phyloP scores from a whole-genome alignment of 2,113 vertebrate genomes.

The Carassius auratus region DNA sequence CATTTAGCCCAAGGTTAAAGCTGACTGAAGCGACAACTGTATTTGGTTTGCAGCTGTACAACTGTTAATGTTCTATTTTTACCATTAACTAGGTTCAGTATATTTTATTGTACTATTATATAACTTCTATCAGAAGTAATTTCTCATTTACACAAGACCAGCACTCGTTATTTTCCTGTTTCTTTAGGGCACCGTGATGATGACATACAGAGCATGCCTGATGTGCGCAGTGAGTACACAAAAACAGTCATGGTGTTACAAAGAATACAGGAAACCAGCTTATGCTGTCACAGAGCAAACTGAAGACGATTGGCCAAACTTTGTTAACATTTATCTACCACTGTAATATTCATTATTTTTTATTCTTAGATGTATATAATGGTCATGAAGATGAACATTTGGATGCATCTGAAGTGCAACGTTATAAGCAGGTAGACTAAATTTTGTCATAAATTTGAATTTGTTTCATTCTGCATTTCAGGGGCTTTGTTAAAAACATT shows the following conservation, averaged over 20 bases:
- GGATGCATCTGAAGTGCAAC: slow-evolving; percentile 72
- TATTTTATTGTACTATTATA: not conserved
- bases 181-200: slow-evolving; percentile 72
- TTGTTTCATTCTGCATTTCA: not conserved
- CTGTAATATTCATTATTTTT: slow-evolving; percentile 1
- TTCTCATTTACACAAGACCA: slow-evolving; percentile 3
- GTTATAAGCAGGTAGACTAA: slow-evolving; percentile 74
- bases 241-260: not conserved
- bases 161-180: slow-evolving; percentile 34
- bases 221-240: slow-evolving; percentile 72
- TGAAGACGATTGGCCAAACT: slow-evolving; percentile 16
- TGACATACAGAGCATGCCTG: slow-evolving; percentile 78
- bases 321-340: not conserved
- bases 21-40: not conserved
- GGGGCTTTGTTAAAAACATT: not conserved
- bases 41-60: not conserved
- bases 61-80: not conserved
- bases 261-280: not conserved
- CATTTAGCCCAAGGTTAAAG: not conserved
- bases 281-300: not conserved
- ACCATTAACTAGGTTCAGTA: not conserved
- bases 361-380: slow-evolving; percentile 64
- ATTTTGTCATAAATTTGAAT: not conserved
- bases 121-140: not conserved
- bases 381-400: slow-evolving; percentile 71